Conservation (phyloP, 2,113 vertebrate species). For the Brachionichthys hirsutus region DNA sequence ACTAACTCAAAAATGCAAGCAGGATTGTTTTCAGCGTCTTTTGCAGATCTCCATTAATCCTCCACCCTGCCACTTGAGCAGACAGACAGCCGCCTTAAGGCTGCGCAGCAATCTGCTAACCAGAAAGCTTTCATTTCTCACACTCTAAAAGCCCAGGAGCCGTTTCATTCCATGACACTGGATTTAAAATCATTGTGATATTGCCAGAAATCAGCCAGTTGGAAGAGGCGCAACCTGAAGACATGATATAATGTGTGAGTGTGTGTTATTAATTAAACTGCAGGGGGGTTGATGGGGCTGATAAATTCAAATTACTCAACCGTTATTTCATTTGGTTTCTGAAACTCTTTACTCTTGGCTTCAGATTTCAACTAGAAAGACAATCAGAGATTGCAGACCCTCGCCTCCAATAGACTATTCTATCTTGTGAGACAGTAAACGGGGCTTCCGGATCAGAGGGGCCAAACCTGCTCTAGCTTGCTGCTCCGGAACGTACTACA, state of each 20-base stretch:
- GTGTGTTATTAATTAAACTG: conserved; percentile 24
- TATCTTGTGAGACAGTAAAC: too few relatives aligned
- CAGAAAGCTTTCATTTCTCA: conserved; percentile 20
- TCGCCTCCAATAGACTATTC: too few relatives aligned
- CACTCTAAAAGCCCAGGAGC: conserved; percentile 17
- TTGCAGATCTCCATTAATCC: conserved; percentile 14
- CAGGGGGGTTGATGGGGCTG: conserved; percentile 31
- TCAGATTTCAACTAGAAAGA: neutral
- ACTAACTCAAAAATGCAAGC: neutral
- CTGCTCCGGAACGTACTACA: too few relatives aligned
- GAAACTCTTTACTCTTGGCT: neutral
- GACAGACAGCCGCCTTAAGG: conserved; percentile 17
- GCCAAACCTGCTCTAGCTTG: too few relatives aligned
- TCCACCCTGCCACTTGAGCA: conserved; percentile 1
- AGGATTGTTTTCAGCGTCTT: conserved; percentile 14
- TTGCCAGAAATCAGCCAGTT: conserved; percentile 31
- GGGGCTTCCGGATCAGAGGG: too few relatives aligned
- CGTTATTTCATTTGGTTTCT: conserved; percentile 20
- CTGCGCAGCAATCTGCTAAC: conserved; percentile 40
- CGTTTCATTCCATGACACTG: conserved; percentile 2
- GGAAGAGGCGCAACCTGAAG: conserved; percentile 35
- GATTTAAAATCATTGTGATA: conserved; percentile 35
- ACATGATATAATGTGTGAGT: conserved; percentile 15
- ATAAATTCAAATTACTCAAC: conserved; percentile 35
- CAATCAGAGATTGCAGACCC: too few relatives aligned